These are phyloP conservation scores for Phoenicopterus ruber DNA, from an alignment of 2,113 vertebrate species.

Conservation along the genomic window DNA sequence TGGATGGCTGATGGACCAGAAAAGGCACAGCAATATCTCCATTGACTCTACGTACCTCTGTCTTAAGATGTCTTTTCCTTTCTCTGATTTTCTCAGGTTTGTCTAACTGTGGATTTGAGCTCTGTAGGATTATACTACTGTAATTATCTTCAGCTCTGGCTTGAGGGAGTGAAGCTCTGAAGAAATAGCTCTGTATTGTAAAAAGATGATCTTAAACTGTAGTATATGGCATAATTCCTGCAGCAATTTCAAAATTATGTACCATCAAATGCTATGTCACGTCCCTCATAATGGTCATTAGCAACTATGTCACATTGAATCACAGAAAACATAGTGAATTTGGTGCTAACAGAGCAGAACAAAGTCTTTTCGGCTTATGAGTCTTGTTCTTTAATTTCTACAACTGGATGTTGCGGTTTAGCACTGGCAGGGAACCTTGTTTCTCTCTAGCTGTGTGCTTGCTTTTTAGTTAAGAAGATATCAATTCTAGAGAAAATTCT, in stretches of 20 bases:
- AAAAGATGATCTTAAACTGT: not conserved
- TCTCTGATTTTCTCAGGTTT: not conserved
- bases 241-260: conserved; percentile 6
- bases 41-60: not conserved
- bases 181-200: not conserved
- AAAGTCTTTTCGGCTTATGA: not conserved
- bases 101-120: not conserved
- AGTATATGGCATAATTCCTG: not conserved
- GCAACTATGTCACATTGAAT: conserved; percentile 1
- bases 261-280: not conserved
- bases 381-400: not conserved
- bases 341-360: conserved; percentile 13
- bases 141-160: not conserved
- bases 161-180: not conserved
- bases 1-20: not conserved
- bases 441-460: not conserved
- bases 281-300: not conserved
- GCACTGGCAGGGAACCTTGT: not conserved
- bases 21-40: not conserved
- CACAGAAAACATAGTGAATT: not conserved
- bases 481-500: not conserved
- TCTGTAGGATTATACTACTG: not conserved
- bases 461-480: not conserved
- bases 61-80: not conserved
- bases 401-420: not conserved